These are phyloP conservation scores for Darevskia nairensis DNA, from an alignment of 2,797 vertebrate species.

Conservation along the genomic window DNA sequence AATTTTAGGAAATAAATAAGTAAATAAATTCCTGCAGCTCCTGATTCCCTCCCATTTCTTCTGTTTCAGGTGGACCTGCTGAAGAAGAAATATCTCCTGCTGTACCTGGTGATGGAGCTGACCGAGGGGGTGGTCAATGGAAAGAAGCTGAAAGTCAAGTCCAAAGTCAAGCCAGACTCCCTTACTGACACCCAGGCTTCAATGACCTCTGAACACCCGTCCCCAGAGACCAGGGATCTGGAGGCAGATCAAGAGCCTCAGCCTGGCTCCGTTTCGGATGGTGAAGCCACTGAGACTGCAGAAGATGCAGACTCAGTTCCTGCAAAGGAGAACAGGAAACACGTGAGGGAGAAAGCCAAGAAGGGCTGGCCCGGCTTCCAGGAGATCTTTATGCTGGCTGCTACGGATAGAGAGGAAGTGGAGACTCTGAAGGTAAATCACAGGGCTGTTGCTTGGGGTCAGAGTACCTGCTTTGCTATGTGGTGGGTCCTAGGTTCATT, in stretches of 20 bases:
- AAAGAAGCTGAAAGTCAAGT: constrained; percentile 73
- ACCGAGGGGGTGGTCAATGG: constrained; percentile 90
- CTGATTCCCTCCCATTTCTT: background rate
- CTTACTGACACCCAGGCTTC: background rate
- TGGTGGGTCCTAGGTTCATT: no score
- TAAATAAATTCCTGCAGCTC: background rate
- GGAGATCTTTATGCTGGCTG: constrained; percentile 96
- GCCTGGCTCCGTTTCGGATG: background rate
- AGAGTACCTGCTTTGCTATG: no score
- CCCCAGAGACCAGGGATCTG: background rate
- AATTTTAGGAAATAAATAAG: no score
- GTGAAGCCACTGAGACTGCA: background rate
- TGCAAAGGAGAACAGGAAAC: background rate
- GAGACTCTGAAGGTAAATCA: constrained; percentile 87
- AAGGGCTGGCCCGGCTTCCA: constrained; percentile 91
- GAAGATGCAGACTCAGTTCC: background rate
- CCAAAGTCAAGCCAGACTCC: constrained; percentile 58
- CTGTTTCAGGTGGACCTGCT: constrained; percentile 87
- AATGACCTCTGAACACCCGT: fast-evolving
- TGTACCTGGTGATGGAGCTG: constrained; percentile 84
- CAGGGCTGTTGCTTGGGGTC: background rate
- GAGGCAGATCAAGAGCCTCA: background rate
- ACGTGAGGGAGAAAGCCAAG: background rate
- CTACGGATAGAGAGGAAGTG: constrained; percentile 86
- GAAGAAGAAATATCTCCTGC: constrained; percentile 84